These are phyloP conservation scores for Polylopha cassiicola DNA, from an alignment of 2,888 invertebrate species.

Conservation along the genomic window DNA sequence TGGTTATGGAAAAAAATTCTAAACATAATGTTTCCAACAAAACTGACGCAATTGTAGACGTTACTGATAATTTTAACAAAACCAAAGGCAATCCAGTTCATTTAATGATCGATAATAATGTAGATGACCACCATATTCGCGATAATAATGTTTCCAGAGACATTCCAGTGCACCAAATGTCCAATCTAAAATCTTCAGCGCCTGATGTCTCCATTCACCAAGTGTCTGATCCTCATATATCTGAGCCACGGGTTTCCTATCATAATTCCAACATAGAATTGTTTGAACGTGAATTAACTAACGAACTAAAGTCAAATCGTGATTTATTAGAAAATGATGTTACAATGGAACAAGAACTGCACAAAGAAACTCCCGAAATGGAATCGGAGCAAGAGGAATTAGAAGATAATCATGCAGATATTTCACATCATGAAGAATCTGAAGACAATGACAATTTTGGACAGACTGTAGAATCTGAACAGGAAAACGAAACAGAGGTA, in stretches of 20 bases:
- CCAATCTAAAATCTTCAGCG: slow-evolving; percentile 4
- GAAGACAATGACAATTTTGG: slow-evolving; percentile 7
- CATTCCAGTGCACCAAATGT: background rate
- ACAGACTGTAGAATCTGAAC: background rate
- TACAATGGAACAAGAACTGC: no score
- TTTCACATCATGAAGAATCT: slow-evolving; percentile 3
- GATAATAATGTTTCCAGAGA: background rate
- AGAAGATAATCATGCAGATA: no score
- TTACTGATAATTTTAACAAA: slow-evolving; percentile 1
- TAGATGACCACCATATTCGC: slow-evolving; percentile 5
- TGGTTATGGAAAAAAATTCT: slow-evolving; percentile 65
- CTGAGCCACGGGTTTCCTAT: slow-evolving; percentile 8
- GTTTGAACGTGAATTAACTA: background rate
- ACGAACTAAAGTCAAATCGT: slow-evolving; percentile 2
- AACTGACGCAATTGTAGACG: slow-evolving; percentile 37
- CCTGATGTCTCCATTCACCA: slow-evolving; percentile 12
- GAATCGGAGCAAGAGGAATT: no score
- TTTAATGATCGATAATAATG: no score
- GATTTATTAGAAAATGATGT: no score
- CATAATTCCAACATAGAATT: slow-evolving; percentile 1
- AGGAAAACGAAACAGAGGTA: slow-evolving; percentile 1
- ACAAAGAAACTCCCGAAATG: no score
- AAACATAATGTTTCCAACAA: slow-evolving; percentile 38
- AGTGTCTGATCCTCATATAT: slow-evolving; percentile 5
- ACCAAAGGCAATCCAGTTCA: slow-evolving; percentile 3